A percentile compares a stretch with the other conserved stretches of the same genome.
Evolutionary conservation across 1,140 invertebrate genomes (phyloP).

Genomic region (Paraescarpia echinospica): DNA sequence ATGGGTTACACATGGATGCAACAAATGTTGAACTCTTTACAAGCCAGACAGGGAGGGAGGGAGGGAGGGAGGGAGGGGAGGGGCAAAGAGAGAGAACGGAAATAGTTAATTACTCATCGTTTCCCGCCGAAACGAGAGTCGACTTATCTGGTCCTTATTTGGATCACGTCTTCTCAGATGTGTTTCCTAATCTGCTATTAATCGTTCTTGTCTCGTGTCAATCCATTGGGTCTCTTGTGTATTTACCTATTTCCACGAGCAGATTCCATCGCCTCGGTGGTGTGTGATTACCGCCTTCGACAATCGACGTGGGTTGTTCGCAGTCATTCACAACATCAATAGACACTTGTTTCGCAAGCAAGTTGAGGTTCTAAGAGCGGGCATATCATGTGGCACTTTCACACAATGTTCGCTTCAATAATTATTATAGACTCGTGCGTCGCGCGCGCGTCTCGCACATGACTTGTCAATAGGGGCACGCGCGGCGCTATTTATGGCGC

Average conservation of each 20-base stretch:
- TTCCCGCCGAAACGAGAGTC: not conserved
- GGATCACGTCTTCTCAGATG: not conserved
- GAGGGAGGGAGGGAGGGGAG: no score
- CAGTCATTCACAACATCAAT: not conserved
- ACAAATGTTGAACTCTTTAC: no score
- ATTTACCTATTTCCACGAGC: not conserved
- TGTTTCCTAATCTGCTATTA: not conserved
- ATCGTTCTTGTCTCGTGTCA: not conserved
- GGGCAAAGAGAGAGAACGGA: no score
- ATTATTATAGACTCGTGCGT: not conserved
- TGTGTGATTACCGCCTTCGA: not conserved
- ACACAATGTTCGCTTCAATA: not conserved
- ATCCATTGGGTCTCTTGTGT: not conserved
- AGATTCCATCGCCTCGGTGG: not conserved
- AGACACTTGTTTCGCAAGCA: not conserved
- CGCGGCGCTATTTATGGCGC: not conserved
- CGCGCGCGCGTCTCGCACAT: not conserved
- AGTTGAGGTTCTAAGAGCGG: not conserved
- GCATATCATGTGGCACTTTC: not conserved
- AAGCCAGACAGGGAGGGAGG: no score
- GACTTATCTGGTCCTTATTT: not conserved
- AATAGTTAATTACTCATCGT: no score
- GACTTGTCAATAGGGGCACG: not conserved
- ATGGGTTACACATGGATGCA: no score
- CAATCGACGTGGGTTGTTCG: not conserved